Conservation (phyloP, 2,113 vertebrate species). For the Tylochromis polylepis region DNA sequence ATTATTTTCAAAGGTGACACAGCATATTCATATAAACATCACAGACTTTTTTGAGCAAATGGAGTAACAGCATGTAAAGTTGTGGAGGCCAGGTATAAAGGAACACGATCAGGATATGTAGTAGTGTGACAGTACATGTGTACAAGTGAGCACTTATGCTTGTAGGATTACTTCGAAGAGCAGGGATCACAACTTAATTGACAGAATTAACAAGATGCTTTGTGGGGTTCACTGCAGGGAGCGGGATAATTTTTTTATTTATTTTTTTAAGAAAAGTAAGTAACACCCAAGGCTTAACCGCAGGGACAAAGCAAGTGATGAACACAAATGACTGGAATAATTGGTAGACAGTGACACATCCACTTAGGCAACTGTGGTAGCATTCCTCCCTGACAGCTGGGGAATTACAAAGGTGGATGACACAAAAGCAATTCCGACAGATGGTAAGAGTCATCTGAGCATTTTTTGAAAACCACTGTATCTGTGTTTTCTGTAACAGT, state of each 20-base stretch:
- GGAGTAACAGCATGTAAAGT: neutral
- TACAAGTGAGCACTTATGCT: neutral
- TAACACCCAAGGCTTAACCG: slow-evolving; percentile 33
- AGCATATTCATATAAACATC: neutral
- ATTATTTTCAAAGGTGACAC: neutral
- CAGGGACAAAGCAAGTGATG: slow-evolving; percentile 12
- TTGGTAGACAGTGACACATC: slow-evolving; percentile 49
- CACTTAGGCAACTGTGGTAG: slow-evolving; percentile 23
- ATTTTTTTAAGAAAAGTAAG: slow-evolving; percentile 18
- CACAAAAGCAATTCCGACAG: neutral
- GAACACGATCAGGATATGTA: neutral
- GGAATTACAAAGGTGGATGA: slow-evolving; percentile 47
- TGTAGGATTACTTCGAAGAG: neutral
- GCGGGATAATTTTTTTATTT: neutral
- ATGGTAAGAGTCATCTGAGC: neutral
- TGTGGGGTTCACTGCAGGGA: neutral
- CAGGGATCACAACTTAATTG: neutral
- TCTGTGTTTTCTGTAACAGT: neutral
- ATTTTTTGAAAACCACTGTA: neutral
- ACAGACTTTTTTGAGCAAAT: fast-evolving
- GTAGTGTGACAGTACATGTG: neutral
- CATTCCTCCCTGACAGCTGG: slow-evolving; percentile 24
- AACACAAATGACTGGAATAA: slow-evolving; percentile 60
- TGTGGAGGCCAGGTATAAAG: neutral
- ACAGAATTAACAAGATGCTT: slow-evolving; percentile 27